Base-by-base conservation (phyloP, 2,113 vertebrate genomes). In the Sebastes fasciatus region DNA sequence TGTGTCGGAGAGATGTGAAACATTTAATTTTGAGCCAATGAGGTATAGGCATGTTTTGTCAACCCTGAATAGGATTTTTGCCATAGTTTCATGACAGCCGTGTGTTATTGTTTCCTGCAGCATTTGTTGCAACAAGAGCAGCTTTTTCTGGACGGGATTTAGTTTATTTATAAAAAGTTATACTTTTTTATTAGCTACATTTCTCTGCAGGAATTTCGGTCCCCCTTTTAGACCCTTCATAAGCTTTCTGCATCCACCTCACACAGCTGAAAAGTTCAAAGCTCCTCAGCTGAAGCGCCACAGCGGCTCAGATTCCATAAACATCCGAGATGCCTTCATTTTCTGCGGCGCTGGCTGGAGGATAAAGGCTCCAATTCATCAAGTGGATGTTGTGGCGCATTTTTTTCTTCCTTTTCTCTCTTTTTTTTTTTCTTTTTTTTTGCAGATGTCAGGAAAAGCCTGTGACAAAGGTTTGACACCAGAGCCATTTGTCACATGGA, bases 401-500 rank as follows among this genome's bases (percentile, higher is more conserved):
- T 79, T 45, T 64, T 52, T 58, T 58, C 7, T 54, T 17, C 19
- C 57, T 12, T 51, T 43, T 16, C 61, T 58, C 48, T 52, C 14
- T 21, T 23, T 63, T 12, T 51, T 43, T 16, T 65, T 58, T 52
- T 52, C 14, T 21, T 8, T 58, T 3, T 49, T 64, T 45, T 62
- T 73, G 55, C 61, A 86, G 52, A 82, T 83, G 77, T 89, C 84
- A 80, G 65, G 48, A 76, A 26, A 52, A 78, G 76, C 66, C 69
- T 60, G 73, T 74, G 83, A 88, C 88, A 87, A 88, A 89, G 84
- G 80, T 85, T 86, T 86, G 76, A 90, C 86, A 76, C 75, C 82
- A 78, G 52, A 79, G 80, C 60, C 83, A 93, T 92, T 89, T 90
- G 88, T 91, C 84, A 86, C 74, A 71, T 45, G 81, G 75, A 71